Evolutionary conservation across 2,797 vertebrate species (phyloP), one percentile per base, ranked within the genome.

Genomic region (Alosa sapidissima): DNA sequence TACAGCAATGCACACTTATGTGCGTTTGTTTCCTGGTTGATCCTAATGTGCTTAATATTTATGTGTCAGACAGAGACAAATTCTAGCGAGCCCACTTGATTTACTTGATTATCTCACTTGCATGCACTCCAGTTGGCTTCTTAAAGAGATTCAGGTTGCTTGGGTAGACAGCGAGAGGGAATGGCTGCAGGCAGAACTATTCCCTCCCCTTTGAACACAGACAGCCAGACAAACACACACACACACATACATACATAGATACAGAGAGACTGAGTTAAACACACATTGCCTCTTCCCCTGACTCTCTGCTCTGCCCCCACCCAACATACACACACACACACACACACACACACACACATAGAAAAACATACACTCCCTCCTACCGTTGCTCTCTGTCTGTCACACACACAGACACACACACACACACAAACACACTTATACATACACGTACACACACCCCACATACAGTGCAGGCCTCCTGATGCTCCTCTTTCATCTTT

Each of bases 101-200:
- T 94, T 93, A 93, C 92, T 93, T 88, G 92, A 94, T 95, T 93
- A 95, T 94, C 91, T 93, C 93, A 95, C 92, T 94, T 91, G 89
- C 92, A 88, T 87, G 89, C 93, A 93, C 93, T 93, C 83, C 90
- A 87, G 91, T 93, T 92, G 91, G 91, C 91, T 92, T 93, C 92
- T 93, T 91, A 88, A 91, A 92, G 92, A 86, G 87, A 94, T 92
- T 94, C 94, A 93, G 93, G 92, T 93, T 94, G 91, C 90, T 89
- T 87, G 89, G 89, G 82, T 85, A 89, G 84, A 86, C 36, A 85
- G 87, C 87, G 86, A 91, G 85, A 88, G 68, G 33, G 83, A 88
- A 91, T 85, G 19, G 92, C 94, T 93, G 24, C 84, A 87, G 94
- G 94, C 93, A 3, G 41, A 85, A 83, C 84, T 84, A 88, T 84